phyloP scores from a whole-genome alignment of 2,888 invertebrate genomes.

The Xanthorhoe spadicearia region DNA sequence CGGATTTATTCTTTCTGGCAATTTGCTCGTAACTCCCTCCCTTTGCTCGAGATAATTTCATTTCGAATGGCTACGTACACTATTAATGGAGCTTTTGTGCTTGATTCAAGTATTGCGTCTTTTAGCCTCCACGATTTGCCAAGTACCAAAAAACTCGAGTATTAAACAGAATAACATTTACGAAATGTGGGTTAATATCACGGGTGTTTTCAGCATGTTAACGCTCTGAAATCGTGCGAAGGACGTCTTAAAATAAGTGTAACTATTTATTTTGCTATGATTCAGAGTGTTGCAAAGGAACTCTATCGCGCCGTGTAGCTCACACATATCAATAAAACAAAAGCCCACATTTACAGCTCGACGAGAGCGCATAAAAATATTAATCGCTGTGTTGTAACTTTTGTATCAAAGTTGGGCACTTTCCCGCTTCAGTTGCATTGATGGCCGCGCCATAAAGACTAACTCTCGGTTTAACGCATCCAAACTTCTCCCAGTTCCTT shows the following conservation, averaged over 20 bases:
- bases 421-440: conserved; percentile 53
- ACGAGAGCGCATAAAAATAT: conserved; percentile 54
- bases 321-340: conserved; percentile 53
- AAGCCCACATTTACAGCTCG: conserved; percentile 50
- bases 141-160: conserved; percentile 51
- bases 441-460: conserved; percentile 59
- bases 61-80: conserved; percentile 58
- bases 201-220: conserved; percentile 73
- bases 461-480: conserved; percentile 66
- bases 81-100: conserved; percentile 64
- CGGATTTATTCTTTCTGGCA: conserved; percentile 79
- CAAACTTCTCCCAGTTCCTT: conserved; percentile 56
- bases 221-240: conserved; percentile 74
- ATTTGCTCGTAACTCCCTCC: conserved; percentile 71
- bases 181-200: conserved; percentile 68
- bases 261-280: conserved; percentile 74
- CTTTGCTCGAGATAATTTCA: conserved; percentile 69
- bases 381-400: conserved; percentile 53
- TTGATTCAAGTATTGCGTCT: conserved; percentile 52
- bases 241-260: conserved; percentile 78
- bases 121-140: conserved; percentile 49
- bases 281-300: conserved; percentile 64
- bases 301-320: conserved; percentile 47
- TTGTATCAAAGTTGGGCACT: conserved; percentile 60
- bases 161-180: conserved; percentile 56